phyloP scores from a whole-genome alignment of 2,888 invertebrate genomes.

The Drosophila bunnanda region DNA sequence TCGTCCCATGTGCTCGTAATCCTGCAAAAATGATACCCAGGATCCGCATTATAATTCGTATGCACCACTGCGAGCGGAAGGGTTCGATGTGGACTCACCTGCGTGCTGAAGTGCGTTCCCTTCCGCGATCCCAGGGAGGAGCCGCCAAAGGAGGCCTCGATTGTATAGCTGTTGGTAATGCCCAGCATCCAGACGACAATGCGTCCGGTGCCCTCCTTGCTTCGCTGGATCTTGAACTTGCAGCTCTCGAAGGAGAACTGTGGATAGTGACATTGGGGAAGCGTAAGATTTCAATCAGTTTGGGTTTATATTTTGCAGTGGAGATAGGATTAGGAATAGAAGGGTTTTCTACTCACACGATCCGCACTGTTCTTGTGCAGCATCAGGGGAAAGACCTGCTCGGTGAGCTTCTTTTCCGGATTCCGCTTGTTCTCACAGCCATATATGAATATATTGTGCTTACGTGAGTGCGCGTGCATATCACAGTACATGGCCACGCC shows the following conservation, averaged over 20 bases:
- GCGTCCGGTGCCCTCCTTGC: slow-evolving; percentile 97
- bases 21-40: slow-evolving; percentile 82
- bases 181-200: slow-evolving; percentile 98
- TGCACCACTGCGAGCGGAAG: too few relatives aligned
- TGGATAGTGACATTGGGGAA: too few relatives aligned
- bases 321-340: neutral
- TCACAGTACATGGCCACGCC: slow-evolving; percentile 96
- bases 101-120: slow-evolving; percentile 93
- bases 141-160: slow-evolving; percentile 98
- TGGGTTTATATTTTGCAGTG: neutral
- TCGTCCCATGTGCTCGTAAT: slow-evolving; percentile 93
- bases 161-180: slow-evolving; percentile 96
- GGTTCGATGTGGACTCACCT: slow-evolving; percentile 69
- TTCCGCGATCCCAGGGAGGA: slow-evolving; percentile 92
- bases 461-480: slow-evolving; percentile 96
- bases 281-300: too few relatives aligned
- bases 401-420: slow-evolving; percentile 91
- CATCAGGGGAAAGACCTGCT: slow-evolving; percentile 97
- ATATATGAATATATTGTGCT: slow-evolving; percentile 98
- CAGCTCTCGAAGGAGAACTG: slow-evolving; percentile 97
- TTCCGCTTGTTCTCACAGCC: slow-evolving; percentile 95
- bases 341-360: slow-evolving; percentile 87
- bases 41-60: neutral
- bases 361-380: slow-evolving; percentile 96
- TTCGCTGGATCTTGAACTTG: slow-evolving; percentile 96